A percentile compares a stretch with the other conserved stretches of the same genome.
Conservation (phyloP, 53 echinoderm and acorn worm species). For the Holothuria leucospilota region DNA sequence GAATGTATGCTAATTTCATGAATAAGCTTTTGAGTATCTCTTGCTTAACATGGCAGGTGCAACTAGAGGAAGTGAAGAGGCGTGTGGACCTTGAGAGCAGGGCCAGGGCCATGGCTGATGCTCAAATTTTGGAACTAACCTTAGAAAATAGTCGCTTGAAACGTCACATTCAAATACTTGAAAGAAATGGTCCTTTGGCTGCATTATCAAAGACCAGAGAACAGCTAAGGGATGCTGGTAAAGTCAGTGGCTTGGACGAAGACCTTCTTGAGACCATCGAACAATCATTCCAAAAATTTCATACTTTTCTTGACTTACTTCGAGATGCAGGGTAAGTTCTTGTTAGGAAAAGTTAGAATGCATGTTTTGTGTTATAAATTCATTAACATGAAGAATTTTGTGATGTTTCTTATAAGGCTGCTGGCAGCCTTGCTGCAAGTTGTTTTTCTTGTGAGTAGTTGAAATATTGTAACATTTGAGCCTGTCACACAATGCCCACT, state of each 20-base stretch:
- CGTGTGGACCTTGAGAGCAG: conserved; percentile 88
- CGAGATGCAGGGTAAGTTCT: conserved; percentile 90
- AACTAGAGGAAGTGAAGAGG: conserved; percentile 84
- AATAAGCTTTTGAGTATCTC: no score
- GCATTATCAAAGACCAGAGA: conserved; percentile 56
- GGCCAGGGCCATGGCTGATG: conserved; percentile 81
- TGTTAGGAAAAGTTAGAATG: no score
- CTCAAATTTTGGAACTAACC: conserved; percentile 80
- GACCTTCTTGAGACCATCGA: conserved; percentile 88
- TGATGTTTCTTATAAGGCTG: no score
- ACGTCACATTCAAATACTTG: conserved; percentile 78
- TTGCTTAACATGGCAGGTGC: conserved; percentile 55
- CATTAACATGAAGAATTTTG: no score
- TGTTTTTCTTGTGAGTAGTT: no score
- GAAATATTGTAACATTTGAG: no score
- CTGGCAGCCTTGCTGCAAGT: no score
- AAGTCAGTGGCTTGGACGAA: conserved; percentile 67
- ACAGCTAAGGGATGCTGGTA: background rate
- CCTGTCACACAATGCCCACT: no score
- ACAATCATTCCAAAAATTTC: conserved; percentile 91
- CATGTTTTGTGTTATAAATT: no score
- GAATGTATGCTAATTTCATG: no score
- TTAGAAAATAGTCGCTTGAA: conserved; percentile 88
- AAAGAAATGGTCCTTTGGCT: conserved; percentile 66
- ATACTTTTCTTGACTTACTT: conserved; percentile 88